Base-by-base conservation (phyloP, 2,888 invertebrate genomes). In the Troides aeacus region DNA sequence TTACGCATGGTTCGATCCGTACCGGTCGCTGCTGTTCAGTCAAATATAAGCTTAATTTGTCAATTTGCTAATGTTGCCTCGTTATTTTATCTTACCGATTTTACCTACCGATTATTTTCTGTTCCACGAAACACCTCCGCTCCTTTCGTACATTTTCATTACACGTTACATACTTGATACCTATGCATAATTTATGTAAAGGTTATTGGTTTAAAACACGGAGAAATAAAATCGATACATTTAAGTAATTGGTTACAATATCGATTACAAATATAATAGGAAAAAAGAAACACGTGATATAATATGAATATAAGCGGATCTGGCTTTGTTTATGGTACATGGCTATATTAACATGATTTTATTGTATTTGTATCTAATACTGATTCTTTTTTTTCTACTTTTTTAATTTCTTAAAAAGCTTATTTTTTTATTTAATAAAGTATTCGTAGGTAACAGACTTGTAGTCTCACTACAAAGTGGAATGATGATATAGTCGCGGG, bases 21-120 rank as follows among this genome's bases (percentile, higher is more conserved):
- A 63, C 70, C 70, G 70, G 70, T 66, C 70, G 67, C 60, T 67
- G 62, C 58, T 71, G 70, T 68, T 71, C 70, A 71, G 63, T 71
- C 70, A 64, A 71, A 71, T 71, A 71, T 67, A 67, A 71, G 70
- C 70, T 71, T 71, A 71, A 71, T 71, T 71, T 71, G 70, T 71
- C 70, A 71, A 71, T 71, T 67, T 61, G 64, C 67, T 67, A 71
- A 71, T 67, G 62, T 71, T 23, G 50, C 57, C 46, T 61, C 67
- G 67, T 67, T 71, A 68, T 71, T 71, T 64, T n/a, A 68, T 24
- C 67, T 67, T 56, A 66, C 66, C 36, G n/a, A 36, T 69, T 65
- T 69, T 18, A 62, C 56, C 30, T 64, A 64, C 57, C 50, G 21
- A 58, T 56, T 62, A 64, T 17, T 56, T n/a, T 39, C 21, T 56